phyloP scores from a whole-genome alignment of 2,888 invertebrate genomes.

The Zele albiditarsus region DNA sequence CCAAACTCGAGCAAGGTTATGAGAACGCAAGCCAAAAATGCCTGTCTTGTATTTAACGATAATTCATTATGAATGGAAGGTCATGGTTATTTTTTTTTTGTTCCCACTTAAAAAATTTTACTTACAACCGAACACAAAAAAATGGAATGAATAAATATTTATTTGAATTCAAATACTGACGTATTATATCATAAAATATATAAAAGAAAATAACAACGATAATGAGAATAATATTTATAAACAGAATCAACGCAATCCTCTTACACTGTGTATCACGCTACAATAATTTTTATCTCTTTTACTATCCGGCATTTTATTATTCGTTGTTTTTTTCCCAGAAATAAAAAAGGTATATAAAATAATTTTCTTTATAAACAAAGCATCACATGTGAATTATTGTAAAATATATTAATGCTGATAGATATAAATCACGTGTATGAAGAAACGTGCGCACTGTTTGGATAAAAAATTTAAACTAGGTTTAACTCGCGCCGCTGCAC shows the following conservation, averaged over 20 bases:
- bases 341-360: too few relatives aligned
- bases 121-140: too few relatives aligned
- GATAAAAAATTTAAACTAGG: conserved; percentile 44
- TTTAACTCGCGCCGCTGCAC: conserved; percentile 15
- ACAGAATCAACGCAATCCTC: conserved; percentile 11
- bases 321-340: not conserved
- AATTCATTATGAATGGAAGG: conserved; percentile 13
- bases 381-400: not conserved
- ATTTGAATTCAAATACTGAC: not conserved
- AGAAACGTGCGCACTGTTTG: conserved; percentile 39
- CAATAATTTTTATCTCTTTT: conserved; percentile 33
- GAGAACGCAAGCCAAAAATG: conserved; percentile 20
- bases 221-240: conserved; percentile 23
- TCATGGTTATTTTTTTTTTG: not conserved
- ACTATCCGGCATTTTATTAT: conserved; percentile 36
- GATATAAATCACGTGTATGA: conserved; percentile 30
- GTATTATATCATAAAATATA: not conserved
- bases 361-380: too few relatives aligned
- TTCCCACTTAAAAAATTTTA: not conserved
- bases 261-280: conserved; percentile 34
- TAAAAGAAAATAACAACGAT: not conserved
- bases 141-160: not conserved
- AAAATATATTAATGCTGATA: not conserved
- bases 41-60: conserved; percentile 1
- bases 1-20: conserved; percentile 25